Conservation (phyloP, 2,797 vertebrate genomes). For the Enteromius viviparus region DNA sequence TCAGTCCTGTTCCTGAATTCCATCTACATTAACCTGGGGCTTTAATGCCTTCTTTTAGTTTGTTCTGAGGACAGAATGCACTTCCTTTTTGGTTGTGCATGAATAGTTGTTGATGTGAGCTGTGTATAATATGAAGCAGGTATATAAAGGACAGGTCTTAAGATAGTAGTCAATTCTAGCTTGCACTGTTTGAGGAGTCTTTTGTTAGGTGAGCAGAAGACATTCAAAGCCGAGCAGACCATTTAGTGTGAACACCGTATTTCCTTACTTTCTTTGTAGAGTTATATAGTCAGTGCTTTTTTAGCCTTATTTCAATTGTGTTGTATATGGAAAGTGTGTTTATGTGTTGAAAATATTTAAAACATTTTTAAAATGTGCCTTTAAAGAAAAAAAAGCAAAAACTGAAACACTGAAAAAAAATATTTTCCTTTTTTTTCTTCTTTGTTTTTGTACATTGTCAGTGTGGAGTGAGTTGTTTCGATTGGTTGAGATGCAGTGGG, state of each 20-base stretch:
- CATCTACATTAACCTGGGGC: neutral
- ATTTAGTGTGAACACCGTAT: constrained; percentile 22
- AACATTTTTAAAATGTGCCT: constrained; percentile 67
- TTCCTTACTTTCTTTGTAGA: constrained; percentile 20
- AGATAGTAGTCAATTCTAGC: neutral
- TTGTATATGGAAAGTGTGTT: neutral
- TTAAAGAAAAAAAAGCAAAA: constrained; percentile 53
- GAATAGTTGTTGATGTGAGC: constrained; percentile 6
- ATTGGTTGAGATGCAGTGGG: constrained; percentile 61
- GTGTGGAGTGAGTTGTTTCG: constrained; percentile 56
- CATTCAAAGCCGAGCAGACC: neutral
- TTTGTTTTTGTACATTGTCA: constrained; percentile 57
- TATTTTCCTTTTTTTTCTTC: constrained; percentile 25
- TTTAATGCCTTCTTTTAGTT: constrained; percentile 5
- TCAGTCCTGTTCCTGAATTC: neutral
- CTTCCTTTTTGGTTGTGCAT: constrained; percentile 14
- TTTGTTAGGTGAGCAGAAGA: constrained; percentile 10
- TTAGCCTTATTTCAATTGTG: constrained; percentile 51
- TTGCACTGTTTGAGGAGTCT: constrained; percentile 33
- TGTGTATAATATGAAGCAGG: constrained; percentile 31
- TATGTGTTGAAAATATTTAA: constrained; percentile 53
- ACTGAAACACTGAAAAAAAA: constrained; percentile 67
- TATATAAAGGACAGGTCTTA: constrained; percentile 27
- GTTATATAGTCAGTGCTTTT: constrained; percentile 31
- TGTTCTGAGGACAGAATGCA: constrained; percentile 31